Base-by-base conservation (phyloP, 2,888 invertebrate genomes). In the Julus scandinavius region DNA sequence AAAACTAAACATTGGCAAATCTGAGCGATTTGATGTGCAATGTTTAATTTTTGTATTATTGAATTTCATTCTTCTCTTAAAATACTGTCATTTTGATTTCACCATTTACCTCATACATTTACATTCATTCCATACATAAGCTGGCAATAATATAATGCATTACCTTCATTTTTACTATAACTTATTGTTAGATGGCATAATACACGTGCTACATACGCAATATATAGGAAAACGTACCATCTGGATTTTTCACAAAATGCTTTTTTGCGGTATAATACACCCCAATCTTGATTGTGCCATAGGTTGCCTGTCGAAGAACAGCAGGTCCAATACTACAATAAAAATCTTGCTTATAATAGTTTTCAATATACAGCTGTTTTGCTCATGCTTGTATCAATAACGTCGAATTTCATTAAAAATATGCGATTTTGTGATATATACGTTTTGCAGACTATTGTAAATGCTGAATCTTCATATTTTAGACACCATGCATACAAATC, bases 241-340 rank as follows among this genome's bases (percentile, higher is more conserved):
- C 91, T 95, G 92, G 92, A 92, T 92, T 92, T 90, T 91, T 92
- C 15, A 94, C 94, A 80, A 96, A 92, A 89, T 94, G 92, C 91
- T 95, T 94, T 93, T 98, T 98, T 90, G 98, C 93, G 1, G 97
- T 95, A 92, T 98, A 98, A 93, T 98, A 98, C 15, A 97, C 96
- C 90, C 98, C 98, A 92, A 98, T 98, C 93, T 98, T 98, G 90
- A 98, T 97, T 58, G 98, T 98, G 90, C 98, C 98, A 93, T 98
- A 98, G 72, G 97, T 97, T 50, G 98, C 96, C 93, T 98, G 98
- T 2, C 98, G 94, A 89, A 98, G 93, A 88, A 98, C 95, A 84
- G 98, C 98, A 87, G 98, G 98, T 94, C 96, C 96, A 91, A 98
- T 97, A 88, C 98, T 98, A 93, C 17, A 92, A 91, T 40, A 90